Percentiles rank a stretch among this genome's conserved stretches.
Conservation (phyloP, 1,140 invertebrate genomes). For the Adelges cooleyi region DNA sequence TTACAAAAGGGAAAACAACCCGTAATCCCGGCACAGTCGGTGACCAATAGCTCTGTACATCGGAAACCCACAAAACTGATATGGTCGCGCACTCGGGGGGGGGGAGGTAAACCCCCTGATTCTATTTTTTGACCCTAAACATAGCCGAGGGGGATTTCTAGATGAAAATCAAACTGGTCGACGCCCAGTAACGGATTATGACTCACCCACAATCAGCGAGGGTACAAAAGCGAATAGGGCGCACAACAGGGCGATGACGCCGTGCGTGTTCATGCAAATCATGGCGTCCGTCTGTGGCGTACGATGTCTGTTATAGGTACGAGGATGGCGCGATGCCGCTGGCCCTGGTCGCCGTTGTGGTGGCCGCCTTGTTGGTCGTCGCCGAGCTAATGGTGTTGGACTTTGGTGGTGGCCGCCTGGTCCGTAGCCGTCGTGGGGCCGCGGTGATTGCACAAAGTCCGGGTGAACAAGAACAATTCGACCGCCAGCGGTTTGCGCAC, state of each 20-base stretch:
- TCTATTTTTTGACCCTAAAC: too few species aligned
- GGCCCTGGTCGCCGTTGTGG: neutral
- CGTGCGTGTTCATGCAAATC: constrained; percentile 9
- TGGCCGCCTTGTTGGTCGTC: neutral
- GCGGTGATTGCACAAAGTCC: too few species aligned
- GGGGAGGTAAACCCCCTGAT: neutral
- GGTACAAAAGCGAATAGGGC: constrained; percentile 4
- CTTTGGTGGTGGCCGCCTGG: neutral
- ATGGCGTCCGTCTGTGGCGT: neutral
- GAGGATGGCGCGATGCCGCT: neutral
- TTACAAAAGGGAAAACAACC: too few species aligned
- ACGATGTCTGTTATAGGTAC: too few species aligned
- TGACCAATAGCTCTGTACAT: too few species aligned
- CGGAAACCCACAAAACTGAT: neutral
- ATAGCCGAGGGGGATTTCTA: neutral
- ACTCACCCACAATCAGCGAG: constrained; percentile 4
- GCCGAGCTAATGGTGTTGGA: too few species aligned
- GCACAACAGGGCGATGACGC: constrained; percentile 2
- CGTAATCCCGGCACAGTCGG: too few species aligned
- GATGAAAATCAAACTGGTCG: neutral
- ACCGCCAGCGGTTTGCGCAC: too few species aligned
- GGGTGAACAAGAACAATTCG: too few species aligned
- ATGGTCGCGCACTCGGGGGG: neutral
- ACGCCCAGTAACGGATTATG: neutral
- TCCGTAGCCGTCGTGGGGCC: neutral